Conservation (phyloP, 2,797 vertebrate species). For the Nannoperca obscura region DNA sequence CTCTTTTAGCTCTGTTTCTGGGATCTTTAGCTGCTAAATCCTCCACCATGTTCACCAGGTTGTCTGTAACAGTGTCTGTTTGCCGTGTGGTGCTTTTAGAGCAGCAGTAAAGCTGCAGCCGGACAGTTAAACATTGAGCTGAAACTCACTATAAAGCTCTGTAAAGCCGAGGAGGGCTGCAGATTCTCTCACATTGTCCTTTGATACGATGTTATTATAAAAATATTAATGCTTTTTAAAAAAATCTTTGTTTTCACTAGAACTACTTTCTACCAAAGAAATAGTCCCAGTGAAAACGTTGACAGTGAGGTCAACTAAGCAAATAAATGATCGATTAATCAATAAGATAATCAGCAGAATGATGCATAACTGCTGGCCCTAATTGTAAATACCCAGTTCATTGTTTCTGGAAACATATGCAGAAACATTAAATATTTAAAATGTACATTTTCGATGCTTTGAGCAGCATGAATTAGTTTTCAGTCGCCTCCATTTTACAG, state of each 20-base stretch:
- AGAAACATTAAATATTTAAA: neutral
- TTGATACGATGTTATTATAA: neutral
- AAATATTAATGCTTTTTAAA: neutral
- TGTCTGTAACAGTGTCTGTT: neutral
- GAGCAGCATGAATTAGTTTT: neutral
- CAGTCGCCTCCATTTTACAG: neutral
- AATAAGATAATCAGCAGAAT: neutral
- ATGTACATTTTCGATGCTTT: neutral
- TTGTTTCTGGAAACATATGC: neutral
- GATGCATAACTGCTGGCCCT: neutral
- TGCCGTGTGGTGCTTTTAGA: too few species aligned
- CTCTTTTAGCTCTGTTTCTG: neutral
- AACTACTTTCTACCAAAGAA: neutral
- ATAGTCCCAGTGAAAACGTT: neutral
- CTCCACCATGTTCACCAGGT: neutral
- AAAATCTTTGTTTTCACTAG: neutral
- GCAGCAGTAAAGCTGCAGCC: too few species aligned
- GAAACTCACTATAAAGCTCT: neutral
- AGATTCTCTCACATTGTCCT: neutral
- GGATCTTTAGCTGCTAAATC: constrained; percentile 3
- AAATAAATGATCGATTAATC: neutral
- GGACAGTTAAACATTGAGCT: neutral
- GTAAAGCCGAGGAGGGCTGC: neutral
- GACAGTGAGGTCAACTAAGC: neutral
- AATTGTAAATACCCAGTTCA: neutral